Evolutionary conservation across 2,113 vertebrate genomes (phyloP).

Genomic region (Actenoides lindsayi): DNA sequence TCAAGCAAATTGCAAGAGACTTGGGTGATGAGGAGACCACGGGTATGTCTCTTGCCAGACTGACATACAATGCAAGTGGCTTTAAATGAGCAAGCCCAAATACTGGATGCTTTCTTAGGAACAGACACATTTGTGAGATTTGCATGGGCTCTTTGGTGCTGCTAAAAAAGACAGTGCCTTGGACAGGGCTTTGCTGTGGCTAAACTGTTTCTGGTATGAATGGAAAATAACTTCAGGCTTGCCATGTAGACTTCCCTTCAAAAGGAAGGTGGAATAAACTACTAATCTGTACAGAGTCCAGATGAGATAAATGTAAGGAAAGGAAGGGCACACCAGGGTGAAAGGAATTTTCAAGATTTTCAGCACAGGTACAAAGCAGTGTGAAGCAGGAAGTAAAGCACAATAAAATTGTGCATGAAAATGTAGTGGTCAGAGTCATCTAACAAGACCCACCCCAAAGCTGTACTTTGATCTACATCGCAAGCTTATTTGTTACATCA

Average conservation of each 20-base stretch:
- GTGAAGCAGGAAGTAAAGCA: background rate
- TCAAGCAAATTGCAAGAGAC: background rate
- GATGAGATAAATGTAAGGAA: background rate
- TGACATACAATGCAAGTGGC: background rate
- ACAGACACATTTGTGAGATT: background rate
- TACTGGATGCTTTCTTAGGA: conserved; percentile 8
- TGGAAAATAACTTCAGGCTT: background rate
- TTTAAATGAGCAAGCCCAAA: background rate
- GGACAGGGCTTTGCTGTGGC: background rate
- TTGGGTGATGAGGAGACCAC: background rate
- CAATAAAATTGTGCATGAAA: background rate
- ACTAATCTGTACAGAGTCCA: background rate
- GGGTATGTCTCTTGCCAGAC: background rate
- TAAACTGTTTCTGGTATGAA: background rate
- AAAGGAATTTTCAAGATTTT: background rate
- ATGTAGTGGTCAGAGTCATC: background rate
- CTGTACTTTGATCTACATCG: background rate
- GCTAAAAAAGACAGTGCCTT: background rate
- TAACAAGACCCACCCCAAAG: background rate
- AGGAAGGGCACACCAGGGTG: background rate
- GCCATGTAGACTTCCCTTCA: background rate
- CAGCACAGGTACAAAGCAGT: background rate
- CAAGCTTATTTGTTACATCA: background rate
- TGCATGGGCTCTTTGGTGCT: background rate
- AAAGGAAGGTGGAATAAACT: conserved; percentile 5